These are phyloP conservation scores for Cryptocephalus moraei DNA, from an alignment of 2,888 invertebrate species.

Conservation along the genomic window DNA sequence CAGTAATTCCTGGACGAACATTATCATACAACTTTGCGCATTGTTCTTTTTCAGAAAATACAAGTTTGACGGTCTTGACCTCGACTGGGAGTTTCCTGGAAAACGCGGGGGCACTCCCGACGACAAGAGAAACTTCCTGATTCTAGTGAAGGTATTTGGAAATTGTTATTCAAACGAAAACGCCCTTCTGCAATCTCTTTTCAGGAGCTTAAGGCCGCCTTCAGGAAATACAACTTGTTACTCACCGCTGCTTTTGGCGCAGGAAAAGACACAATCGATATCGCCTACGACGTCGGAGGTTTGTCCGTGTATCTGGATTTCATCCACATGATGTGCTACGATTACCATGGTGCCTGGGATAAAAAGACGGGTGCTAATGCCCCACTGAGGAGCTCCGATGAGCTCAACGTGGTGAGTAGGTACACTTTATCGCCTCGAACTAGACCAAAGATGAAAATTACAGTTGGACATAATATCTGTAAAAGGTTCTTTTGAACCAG, in stretches of 20 bases:
- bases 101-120: constrained; percentile 62
- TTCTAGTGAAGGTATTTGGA: constrained; percentile 56
- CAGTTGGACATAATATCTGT: no score
- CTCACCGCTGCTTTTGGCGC: constrained; percentile 78
- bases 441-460: no score
- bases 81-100: constrained; percentile 81
- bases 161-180: not conserved
- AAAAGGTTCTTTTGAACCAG: no score
- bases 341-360: constrained; percentile 83
- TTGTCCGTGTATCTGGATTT: constrained; percentile 59
- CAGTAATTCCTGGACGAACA: no score
- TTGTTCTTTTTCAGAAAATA: constrained; percentile 46
- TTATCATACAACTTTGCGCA: not conserved
- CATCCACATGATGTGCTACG: constrained; percentile 82
- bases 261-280: constrained; percentile 61
- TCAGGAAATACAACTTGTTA: constrained; percentile 55
- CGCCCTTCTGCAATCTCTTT: constrained; percentile 6
- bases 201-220: constrained; percentile 62
- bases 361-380: constrained; percentile 65
- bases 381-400: constrained; percentile 53
- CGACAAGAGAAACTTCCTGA: constrained; percentile 69
- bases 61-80: constrained; percentile 65
- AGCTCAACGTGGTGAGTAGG: constrained; percentile 62
- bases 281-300: constrained; percentile 65
- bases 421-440: no score